Base-by-base conservation (phyloP, 2,113 vertebrate species). In the Excalfactoria chinensis region DNA sequence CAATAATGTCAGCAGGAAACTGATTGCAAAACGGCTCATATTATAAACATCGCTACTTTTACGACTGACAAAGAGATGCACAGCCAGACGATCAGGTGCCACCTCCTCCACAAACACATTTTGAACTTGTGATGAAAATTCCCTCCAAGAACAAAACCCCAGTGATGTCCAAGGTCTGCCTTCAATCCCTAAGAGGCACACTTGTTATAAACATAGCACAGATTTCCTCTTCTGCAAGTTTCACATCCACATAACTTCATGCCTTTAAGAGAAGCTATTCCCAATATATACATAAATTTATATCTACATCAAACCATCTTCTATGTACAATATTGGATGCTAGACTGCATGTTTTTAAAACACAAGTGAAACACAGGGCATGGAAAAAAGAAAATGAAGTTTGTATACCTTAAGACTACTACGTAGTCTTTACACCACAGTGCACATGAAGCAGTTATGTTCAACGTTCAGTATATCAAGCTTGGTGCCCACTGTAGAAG, bases 1-100 rank as follows among this genome's bases (percentile, higher is more conserved):
- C 93, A 96, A 84, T 95, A 95, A 94, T 83, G 86, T 84, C 84
- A 96, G 91, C 89, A 93, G 87, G 94, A 89, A 95, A 85, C 81
- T 77, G 91, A 94, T 80, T 93, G 89, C 91, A 86, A 94, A 96
- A 94, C 64, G 51, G 91, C 87, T 96, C 89, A 89, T 92, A 94
- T 92, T 89, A 90, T 93, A 93, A 91, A 94, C 87, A 92, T 88
- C 68, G n/a, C 87, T 84, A 71, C 87, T 85, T 93, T 91, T 92
- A 95, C 49, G 78, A 93, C 85, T 91, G 85, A 91, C 56, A 86
- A 89, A 93, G 92, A 93, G 91, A 92, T 59, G 76, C 84, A 64
- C 1, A 1, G 85, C 86, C 93, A 94, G 89, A 63, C 1, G 1
- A 89, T 89, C 93, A 93, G 87, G 91, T 93, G 91, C 56, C 79